Evolutionary conservation across 1,140 invertebrate species (phyloP).

Genomic region (Harpegnathos saltator): DNA sequence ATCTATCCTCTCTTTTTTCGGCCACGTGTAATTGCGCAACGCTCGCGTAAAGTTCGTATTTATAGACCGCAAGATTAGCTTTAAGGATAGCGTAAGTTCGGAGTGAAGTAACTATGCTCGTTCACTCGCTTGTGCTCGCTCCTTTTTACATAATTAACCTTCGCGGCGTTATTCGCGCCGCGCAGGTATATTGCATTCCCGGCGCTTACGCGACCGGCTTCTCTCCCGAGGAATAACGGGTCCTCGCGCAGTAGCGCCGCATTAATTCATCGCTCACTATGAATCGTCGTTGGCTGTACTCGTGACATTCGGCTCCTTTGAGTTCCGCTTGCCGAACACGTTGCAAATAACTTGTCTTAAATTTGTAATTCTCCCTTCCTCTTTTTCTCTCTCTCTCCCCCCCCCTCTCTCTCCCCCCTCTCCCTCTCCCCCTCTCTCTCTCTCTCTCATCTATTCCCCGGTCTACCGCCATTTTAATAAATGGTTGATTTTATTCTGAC

Average conservation of each 20-base stretch:
- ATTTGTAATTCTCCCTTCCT: too few relatives aligned
- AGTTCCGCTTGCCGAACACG: not conserved
- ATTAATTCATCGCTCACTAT: slow-evolving; percentile 46
- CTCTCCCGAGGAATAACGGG: slow-evolving; percentile 34
- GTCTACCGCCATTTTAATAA: too few relatives aligned
- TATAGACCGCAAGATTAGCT: slow-evolving; percentile 51
- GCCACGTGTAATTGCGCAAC: slow-evolving; percentile 34
- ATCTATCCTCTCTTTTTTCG: not conserved
- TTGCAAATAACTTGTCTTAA: not conserved
- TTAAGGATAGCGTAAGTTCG: slow-evolving; percentile 48
- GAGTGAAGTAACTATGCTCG: slow-evolving; percentile 41
- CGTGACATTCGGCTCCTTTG: slow-evolving; percentile 6
- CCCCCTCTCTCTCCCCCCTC: too few relatives aligned
- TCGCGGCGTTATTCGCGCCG: slow-evolving; percentile 45
- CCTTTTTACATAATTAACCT: slow-evolving; percentile 68
- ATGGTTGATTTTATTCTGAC: too few relatives aligned
- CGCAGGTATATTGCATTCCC: slow-evolving; percentile 37
- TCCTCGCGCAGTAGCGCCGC: slow-evolving; percentile 29
- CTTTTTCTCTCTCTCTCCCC: too few relatives aligned
- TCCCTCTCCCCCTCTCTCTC: too few relatives aligned
- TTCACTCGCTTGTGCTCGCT: slow-evolving; percentile 4
- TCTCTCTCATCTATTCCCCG: too few relatives aligned
- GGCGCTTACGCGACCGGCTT: slow-evolving; percentile 38
- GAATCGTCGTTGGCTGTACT: slow-evolving; percentile 33
- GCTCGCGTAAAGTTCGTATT: slow-evolving; percentile 50